A percentile compares a stretch with the other conserved stretches of the same genome.
phyloP scores from a whole-genome alignment of 2,113 vertebrate genomes.

The Peromyscus maniculatus region DNA sequence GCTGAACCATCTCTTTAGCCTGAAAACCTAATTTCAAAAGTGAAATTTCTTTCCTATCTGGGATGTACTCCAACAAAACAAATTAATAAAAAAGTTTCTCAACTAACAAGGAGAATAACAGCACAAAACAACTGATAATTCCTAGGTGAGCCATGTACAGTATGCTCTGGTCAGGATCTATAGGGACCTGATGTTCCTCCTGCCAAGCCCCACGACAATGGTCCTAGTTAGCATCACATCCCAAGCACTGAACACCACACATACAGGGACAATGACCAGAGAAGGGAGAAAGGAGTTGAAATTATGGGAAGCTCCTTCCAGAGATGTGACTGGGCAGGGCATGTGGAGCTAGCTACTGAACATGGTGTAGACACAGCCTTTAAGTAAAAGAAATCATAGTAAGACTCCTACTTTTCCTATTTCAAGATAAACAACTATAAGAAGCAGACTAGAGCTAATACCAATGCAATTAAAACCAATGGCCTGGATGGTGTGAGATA shows the following conservation, averaged over 20 bases:
- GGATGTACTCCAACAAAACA: not conserved
- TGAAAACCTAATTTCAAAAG: not conserved
- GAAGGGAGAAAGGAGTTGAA: not conserved
- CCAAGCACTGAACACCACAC: not conserved
- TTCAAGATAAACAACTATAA: not conserved
- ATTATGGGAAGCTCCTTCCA: not conserved
- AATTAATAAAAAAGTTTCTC: not conserved
- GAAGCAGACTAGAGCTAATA: not conserved
- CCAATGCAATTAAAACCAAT: not conserved
- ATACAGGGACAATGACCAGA: too few species aligned
- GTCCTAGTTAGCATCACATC: not conserved
- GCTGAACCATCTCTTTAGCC: not conserved
- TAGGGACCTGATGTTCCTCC: not conserved
- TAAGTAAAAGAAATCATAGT: not conserved
- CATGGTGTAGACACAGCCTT: accelerated
- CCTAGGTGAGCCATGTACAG: not conserved
- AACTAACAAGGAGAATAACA: not conserved
- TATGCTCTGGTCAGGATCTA: not conserved
- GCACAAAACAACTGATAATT: not conserved
- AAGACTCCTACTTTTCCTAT: not conserved
- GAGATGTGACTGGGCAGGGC: not conserved
- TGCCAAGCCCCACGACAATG: not conserved
- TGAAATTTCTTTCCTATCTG: not conserved
- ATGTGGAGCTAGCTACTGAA: not conserved
- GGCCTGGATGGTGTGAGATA: not conserved